Percentiles rank a stretch among this genome's conserved stretches.
Evolutionary conservation across 2,797 vertebrate genomes (phyloP).

Genomic region (Bradypus variegatus): DNA sequence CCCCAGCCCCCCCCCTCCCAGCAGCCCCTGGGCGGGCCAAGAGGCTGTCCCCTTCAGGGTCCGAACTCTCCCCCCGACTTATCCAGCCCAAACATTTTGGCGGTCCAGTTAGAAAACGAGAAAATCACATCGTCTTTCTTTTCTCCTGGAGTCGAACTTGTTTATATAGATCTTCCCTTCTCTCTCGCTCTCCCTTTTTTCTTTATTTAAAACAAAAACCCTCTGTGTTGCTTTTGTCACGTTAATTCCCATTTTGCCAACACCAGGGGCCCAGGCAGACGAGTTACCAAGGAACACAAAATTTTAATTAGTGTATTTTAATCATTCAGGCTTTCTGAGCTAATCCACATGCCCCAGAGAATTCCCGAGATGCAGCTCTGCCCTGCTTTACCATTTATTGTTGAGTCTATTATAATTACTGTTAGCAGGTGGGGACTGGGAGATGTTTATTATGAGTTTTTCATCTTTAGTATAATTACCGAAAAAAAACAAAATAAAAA

Average conservation of each 20-base stretch:
- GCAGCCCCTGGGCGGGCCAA: neutral
- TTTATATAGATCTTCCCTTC: conserved; percentile 77
- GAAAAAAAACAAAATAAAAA: conserved; percentile 97
- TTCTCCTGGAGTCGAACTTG: conserved; percentile 74
- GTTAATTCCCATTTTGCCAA: conserved; percentile 99
- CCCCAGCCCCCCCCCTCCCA: neutral
- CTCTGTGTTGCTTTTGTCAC: conserved; percentile 99
- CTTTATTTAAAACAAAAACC: conserved; percentile 99
- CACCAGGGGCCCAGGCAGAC: conserved; percentile 99
- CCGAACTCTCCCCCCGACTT: conserved; percentile 1
- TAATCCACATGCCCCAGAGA: conserved; percentile 99
- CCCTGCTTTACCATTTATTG: conserved; percentile 99
- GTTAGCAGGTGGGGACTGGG: conserved; percentile 99
- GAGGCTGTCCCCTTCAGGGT: neutral
- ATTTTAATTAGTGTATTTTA: conserved; percentile 99
- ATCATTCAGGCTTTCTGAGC: conserved; percentile 99
- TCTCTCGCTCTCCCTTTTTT: conserved; percentile 76
- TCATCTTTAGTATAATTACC: conserved; percentile 99
- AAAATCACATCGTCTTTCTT: conserved; percentile 39
- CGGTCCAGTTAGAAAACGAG: conserved; percentile 52
- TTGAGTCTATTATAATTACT: conserved; percentile 99
- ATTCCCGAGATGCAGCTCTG: conserved; percentile 99
- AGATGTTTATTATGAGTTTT: conserved; percentile 99
- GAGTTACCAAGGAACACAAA: conserved; percentile 99
- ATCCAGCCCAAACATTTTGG: conserved; percentile 61